Conservation (phyloP, 2,888 invertebrate species). For the Morpho deidamia region DNA sequence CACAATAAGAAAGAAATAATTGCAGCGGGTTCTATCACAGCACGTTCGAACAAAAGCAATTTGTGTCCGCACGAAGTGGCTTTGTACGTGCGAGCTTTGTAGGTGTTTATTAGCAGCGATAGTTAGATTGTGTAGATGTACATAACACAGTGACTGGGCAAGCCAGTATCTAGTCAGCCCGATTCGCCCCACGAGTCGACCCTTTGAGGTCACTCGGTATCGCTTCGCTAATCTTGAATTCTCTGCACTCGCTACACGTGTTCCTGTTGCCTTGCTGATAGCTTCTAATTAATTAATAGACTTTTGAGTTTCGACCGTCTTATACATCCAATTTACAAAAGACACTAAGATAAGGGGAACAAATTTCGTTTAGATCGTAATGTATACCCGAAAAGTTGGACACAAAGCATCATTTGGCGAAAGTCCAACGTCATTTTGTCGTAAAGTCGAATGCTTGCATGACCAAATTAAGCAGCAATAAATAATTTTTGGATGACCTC, state of each 20-base stretch:
- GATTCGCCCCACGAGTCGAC: constrained; percentile 37
- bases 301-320: not conserved
- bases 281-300: constrained; percentile 43
- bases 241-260: constrained; percentile 47
- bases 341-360: constrained; percentile 7
- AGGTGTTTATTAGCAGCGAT: constrained; percentile 69
- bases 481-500: constrained; percentile 21
- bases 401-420: constrained; percentile 66
- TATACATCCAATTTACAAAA: constrained; percentile 1
- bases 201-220: constrained; percentile 57
- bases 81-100: constrained; percentile 67
- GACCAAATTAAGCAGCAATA: constrained; percentile 47
- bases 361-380: constrained; percentile 28
- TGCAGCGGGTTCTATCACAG: constrained; percentile 49
- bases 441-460: constrained; percentile 56
- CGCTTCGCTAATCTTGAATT: constrained; percentile 55
- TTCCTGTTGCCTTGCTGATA: constrained; percentile 35
- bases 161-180: constrained; percentile 21
- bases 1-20: constrained; percentile 44
- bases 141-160: constrained; percentile 17
- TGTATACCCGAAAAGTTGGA: constrained; percentile 49
- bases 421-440: constrained; percentile 61
- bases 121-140: constrained; percentile 33
- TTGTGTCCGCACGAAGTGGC: constrained; percentile 70
- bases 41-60: constrained; percentile 75